Conservation (phyloP, 2,113 vertebrate genomes). For the Phaetusa simplex region DNA sequence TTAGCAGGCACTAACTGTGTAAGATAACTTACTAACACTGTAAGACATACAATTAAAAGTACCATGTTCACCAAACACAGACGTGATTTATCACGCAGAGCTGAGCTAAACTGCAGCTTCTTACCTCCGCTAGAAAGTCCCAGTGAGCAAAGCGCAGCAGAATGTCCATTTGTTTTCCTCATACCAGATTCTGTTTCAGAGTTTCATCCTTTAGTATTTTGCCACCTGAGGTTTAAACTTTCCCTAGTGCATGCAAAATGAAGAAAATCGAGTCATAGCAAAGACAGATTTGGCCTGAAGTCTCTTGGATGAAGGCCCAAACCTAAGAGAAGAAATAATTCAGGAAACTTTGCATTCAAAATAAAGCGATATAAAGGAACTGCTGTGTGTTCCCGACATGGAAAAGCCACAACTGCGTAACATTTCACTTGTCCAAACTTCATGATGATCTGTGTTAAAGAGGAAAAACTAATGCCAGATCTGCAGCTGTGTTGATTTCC, state of each 20-base stretch:
- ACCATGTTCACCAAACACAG: neutral
- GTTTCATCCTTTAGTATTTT: neutral
- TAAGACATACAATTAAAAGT: neutral
- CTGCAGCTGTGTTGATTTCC: neutral
- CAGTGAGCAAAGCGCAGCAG: neutral
- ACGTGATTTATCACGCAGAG: neutral
- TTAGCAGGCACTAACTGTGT: neutral
- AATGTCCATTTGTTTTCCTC: neutral
- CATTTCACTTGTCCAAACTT: neutral
- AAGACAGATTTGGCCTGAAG: neutral
- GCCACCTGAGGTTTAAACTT: neutral
- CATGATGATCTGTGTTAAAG: neutral
- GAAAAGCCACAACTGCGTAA: neutral
- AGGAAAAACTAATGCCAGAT: neutral
- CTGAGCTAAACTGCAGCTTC: neutral
- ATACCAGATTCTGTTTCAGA: neutral
- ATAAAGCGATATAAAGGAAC: neutral
- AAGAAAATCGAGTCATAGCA: neutral
- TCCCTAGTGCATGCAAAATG: neutral
- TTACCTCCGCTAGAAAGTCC: neutral
- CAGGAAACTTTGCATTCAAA: neutral
- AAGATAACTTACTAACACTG: neutral
- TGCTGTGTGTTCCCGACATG: neutral
- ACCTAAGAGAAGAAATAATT: neutral
- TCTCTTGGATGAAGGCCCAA: constrained; percentile 25